A percentile compares a stretch with the other conserved stretches of the same genome.
phyloP scores from a whole-genome alignment of 2,797 vertebrate genomes.

The Pagetopsis macropterus region DNA sequence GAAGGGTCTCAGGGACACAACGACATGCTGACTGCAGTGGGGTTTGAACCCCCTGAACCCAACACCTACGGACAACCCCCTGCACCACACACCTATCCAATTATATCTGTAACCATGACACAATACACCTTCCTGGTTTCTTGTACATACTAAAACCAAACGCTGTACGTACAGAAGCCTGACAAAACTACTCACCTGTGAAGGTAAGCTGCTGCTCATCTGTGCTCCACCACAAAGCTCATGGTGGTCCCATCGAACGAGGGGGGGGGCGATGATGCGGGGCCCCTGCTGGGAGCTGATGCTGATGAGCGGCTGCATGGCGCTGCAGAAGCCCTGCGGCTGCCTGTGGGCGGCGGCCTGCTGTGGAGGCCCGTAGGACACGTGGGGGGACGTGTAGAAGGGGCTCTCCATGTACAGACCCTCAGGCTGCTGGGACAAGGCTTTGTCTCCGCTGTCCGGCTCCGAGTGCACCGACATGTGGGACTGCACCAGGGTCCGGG shows the following conservation, averaged over 20 bases:
- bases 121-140: not conserved
- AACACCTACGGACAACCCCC: too few species aligned
- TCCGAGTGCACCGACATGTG: constrained; percentile 77
- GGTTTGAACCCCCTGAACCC: too few species aligned
- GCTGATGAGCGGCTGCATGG: constrained; percentile 92
- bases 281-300: constrained; percentile 93
- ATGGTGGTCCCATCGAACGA: constrained; percentile 97
- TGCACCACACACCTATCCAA: not conserved
- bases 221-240: constrained; percentile 98
- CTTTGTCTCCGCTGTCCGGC: constrained; percentile 61
- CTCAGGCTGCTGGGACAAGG: constrained; percentile 69
- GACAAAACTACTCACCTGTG: constrained; percentile 59
- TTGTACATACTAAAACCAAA: not conserved
- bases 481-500: constrained; percentile 71
- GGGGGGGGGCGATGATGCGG: constrained; percentile 90
- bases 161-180: too few species aligned
- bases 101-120: not conserved
- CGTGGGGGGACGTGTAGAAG: constrained; percentile 84
- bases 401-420: constrained; percentile 86
- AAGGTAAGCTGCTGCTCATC: constrained; percentile 74
- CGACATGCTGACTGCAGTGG: too few species aligned
- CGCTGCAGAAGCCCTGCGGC: constrained; percentile 59
- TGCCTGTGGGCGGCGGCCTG: constrained; percentile 25
- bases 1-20: too few species aligned
- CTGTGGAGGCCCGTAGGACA: constrained; percentile 57